phyloP scores from a whole-genome alignment of 1,140 invertebrate genomes.

The Trichonephila clavipes region DNA sequence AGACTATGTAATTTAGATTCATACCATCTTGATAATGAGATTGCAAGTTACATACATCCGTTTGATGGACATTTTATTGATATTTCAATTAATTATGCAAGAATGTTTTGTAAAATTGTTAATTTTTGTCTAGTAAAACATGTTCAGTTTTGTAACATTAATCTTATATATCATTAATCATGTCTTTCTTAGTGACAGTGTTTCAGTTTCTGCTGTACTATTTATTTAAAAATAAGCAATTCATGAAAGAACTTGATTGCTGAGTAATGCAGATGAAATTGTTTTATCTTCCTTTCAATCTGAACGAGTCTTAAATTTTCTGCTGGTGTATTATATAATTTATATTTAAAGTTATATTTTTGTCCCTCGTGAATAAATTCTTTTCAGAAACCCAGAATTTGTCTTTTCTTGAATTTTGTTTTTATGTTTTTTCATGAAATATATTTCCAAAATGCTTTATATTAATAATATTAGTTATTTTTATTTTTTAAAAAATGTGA shows the following conservation, averaged over 20 bases:
- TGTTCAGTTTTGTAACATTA: conserved; percentile 9
- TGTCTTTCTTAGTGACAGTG: not conserved
- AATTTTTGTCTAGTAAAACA: not conserved
- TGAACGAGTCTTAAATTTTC: not conserved
- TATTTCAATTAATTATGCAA: not conserved
- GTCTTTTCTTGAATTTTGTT: not conserved
- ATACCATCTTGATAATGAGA: not conserved
- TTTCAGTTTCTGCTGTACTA: conserved; percentile 20
- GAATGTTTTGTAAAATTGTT: conserved; percentile 7
- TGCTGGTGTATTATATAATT: conserved; percentile 26
- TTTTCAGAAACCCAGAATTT: not conserved
- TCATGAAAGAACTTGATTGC: not conserved
- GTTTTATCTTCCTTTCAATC: conserved; percentile 22
- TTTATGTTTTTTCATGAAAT: too few species aligned
- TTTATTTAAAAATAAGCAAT: conserved; percentile 22
- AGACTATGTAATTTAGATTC: not conserved
- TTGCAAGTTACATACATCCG: not conserved
- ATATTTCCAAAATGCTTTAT: too few species aligned
- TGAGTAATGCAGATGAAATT: not conserved
- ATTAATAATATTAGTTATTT: too few species aligned
- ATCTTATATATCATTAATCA: conserved; percentile 14
- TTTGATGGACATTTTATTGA: not conserved
- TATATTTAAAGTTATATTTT: conserved; percentile 26
- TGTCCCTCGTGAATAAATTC: conserved; percentile 23
- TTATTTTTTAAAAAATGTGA: too few species aligned